Conservation (phyloP, 2,888 invertebrate genomes). For the Watsonalla cultraria region DNA sequence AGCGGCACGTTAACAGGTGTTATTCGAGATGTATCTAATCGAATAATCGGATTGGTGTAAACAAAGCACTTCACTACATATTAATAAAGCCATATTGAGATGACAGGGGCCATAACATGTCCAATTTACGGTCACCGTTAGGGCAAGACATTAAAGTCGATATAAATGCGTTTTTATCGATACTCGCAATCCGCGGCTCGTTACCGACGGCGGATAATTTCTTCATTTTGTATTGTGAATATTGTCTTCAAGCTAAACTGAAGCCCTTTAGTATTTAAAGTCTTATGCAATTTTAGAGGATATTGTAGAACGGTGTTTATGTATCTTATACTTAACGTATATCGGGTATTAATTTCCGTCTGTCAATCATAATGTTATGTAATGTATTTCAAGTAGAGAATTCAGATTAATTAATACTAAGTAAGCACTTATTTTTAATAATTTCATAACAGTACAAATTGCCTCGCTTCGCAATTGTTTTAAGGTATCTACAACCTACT, state of each 20-base stretch:
- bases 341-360: too few relatives aligned
- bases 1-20: conserved; percentile 37
- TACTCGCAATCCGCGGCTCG: conserved; percentile 50
- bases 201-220: conserved; percentile 54
- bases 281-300: conserved; percentile 18
- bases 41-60: conserved; percentile 38
- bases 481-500: too few relatives aligned
- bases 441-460: too few relatives aligned
- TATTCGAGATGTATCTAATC: conserved; percentile 35
- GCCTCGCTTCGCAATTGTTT: too few relatives aligned
- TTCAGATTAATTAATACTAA: too few relatives aligned
- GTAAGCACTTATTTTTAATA: too few relatives aligned
- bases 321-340: too few relatives aligned
- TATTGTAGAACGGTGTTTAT: too few relatives aligned
- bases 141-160: conserved; percentile 55
- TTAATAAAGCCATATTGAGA: conserved; percentile 56
- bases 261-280: conserved; percentile 13
- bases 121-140: conserved; percentile 61
- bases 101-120: conserved; percentile 44
- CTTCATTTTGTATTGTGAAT: conserved; percentile 54
- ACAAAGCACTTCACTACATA: conserved; percentile 46
- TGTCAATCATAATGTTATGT: too few relatives aligned
- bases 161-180: conserved; percentile 64
- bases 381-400: too few relatives aligned
- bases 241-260: conserved; percentile 7